Evolutionary conservation across 2,888 invertebrate genomes (phyloP).

Genomic region (Lobophora halterata): DNA sequence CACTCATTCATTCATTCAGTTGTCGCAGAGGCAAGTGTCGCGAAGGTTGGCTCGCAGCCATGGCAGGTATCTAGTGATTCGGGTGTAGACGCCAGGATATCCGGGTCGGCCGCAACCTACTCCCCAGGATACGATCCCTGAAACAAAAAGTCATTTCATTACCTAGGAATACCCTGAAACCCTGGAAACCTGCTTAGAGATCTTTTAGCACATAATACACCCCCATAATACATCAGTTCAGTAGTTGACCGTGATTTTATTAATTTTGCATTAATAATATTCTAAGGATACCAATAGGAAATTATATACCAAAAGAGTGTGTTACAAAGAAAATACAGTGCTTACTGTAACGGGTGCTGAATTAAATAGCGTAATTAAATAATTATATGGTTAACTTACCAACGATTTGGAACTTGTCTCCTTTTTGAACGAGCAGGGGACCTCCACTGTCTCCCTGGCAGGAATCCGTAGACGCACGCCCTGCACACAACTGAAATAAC

Average conservation of each 20-base stretch:
- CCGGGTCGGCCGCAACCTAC: constrained; percentile 88
- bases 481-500: constrained; percentile 88
- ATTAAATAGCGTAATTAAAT: no score
- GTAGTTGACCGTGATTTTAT: no score
- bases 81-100: constrained; percentile 88
- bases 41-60: constrained; percentile 89
- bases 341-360: no score
- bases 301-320: no score
- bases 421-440: constrained; percentile 87
- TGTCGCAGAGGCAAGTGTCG: constrained; percentile 86
- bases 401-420: constrained; percentile 89
- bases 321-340: no score
- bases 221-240: no score
- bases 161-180: no score
- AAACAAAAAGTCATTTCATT: no score
- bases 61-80: constrained; percentile 84
- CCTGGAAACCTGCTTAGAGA: no score
- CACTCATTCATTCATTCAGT: constrained; percentile 37
- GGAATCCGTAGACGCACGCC: constrained; percentile 89
- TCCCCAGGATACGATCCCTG: constrained; percentile 93
- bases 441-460: constrained; percentile 95
- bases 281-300: no score
- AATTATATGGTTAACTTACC: constrained; percentile 75
- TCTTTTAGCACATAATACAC: no score
- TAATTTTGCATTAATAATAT: no score